A percentile compares a stretch with the other conserved stretches of the same genome.
phyloP scores from a whole-genome alignment of 1,140 invertebrate species.

The Delia radicum region DNA sequence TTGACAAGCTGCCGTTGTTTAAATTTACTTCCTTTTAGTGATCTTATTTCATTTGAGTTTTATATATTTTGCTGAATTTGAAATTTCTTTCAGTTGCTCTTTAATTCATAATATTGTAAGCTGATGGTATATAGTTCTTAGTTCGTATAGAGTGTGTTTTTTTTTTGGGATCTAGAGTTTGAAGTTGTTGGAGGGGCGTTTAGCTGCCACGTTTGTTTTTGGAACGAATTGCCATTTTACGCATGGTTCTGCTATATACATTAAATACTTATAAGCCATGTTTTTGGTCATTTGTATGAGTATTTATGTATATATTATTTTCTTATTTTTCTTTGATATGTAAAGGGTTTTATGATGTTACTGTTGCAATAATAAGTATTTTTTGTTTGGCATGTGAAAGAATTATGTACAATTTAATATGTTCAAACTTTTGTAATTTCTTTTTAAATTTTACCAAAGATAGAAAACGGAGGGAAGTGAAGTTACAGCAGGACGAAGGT shows the following conservation, averaged over 20 bases:
- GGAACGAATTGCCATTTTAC: constrained; percentile 26
- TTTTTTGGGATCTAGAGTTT: neutral
- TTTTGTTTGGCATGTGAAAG: constrained; percentile 13
- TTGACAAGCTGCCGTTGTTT: constrained; percentile 3
- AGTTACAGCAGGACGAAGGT: no score
- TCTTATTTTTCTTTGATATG: constrained; percentile 8
- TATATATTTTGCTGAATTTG: neutral
- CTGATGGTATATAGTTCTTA: neutral
- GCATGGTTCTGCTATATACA: constrained; percentile 10
- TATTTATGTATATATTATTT: neutral
- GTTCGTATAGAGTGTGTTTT: neutral
- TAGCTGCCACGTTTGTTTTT: constrained; percentile 23
- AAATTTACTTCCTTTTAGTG: neutral
- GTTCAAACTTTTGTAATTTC: constrained; percentile 10
- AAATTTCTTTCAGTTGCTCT: neutral
- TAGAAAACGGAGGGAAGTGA: neutral
- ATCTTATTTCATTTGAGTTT: neutral
- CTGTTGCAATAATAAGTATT: neutral
- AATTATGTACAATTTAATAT: constrained; percentile 18
- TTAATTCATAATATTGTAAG: neutral
- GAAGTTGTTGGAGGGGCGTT: neutral
- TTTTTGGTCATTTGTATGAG: neutral
- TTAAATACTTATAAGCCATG: constrained; percentile 19
- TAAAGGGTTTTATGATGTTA: neutral
- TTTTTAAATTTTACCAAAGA: neutral